Evolutionary conservation across 2,113 vertebrate genomes (phyloP).

Genomic region (Puma concolor): DNA sequence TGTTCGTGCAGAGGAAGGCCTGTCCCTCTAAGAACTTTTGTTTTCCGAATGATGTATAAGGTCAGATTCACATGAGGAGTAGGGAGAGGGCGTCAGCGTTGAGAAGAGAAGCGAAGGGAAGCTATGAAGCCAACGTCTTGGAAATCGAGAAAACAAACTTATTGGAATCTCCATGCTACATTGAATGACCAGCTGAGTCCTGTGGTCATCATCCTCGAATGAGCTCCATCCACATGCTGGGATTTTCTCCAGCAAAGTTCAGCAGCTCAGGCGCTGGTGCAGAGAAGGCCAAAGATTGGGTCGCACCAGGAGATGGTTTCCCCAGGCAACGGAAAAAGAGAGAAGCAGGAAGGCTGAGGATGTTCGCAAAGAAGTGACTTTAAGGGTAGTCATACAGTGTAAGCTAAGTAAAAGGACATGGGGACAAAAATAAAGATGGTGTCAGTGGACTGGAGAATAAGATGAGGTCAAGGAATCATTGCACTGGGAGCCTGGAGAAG

Average conservation of each 20-base stretch:
- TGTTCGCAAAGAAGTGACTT: neutral
- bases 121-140: neutral
- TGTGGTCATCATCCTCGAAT: too few relatives aligned
- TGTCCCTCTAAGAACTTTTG: neutral
- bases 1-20: neutral
- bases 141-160: neutral
- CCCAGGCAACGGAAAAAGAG: neutral
- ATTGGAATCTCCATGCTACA: neutral
- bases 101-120: neutral
- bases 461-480: neutral
- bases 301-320: neutral
- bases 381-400: too few relatives aligned
- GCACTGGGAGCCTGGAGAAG: neutral
- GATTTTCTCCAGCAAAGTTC: neutral
- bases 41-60: neutral
- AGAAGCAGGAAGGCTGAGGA: neutral
- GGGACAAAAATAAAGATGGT: neutral
- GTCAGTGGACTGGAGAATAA: neutral
- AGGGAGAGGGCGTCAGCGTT: neutral
- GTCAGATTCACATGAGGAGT: fast-evolving
- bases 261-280: fast-evolving
- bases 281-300: neutral
- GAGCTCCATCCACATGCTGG: neutral
- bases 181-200: neutral
- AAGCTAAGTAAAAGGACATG: neutral